A percentile compares a stretch with the other conserved stretches of the same genome.
Evolutionary conservation across 2,113 vertebrate genomes (phyloP).

Genomic region (Heterocephalus glaber): DNA sequence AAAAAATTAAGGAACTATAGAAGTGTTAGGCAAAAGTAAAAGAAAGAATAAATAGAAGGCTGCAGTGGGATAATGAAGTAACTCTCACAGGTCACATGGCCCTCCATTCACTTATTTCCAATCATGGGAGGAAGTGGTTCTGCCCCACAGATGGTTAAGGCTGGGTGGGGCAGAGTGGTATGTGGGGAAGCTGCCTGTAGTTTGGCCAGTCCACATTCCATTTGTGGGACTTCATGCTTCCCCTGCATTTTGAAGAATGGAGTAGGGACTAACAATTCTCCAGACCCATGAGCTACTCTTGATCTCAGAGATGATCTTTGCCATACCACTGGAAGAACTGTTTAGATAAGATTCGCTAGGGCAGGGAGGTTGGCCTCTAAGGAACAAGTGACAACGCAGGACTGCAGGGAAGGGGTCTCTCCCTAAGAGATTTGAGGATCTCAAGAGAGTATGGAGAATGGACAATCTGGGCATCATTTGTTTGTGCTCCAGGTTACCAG

Average conservation of each 20-base stretch:
- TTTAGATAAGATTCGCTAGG: background rate
- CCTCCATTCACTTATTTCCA: background rate
- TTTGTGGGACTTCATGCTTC: background rate
- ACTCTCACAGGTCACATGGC: background rate
- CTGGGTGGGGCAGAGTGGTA: background rate
- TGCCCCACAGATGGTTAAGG: background rate
- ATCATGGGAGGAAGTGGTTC: conserved; percentile 28
- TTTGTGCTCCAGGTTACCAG: background rate
- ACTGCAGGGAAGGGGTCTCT: background rate
- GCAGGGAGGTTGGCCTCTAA: background rate
- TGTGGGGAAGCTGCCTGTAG: background rate
- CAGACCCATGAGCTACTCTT: background rate
- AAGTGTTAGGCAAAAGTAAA: background rate
- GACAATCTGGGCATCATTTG: background rate
- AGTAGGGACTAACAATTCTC: background rate
- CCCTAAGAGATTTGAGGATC: background rate
- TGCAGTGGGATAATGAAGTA: too few relatives aligned
- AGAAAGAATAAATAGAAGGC: background rate
- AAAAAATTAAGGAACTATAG: background rate
- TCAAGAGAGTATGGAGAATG: background rate
- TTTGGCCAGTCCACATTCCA: background rate
- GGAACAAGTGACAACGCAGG: background rate
- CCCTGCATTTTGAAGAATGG: background rate
- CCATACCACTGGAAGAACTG: rapidly evolving
- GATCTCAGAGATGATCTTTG: background rate